Conservation (phyloP, 2,797 vertebrate genomes). For the Darevskia mixta region DNA sequence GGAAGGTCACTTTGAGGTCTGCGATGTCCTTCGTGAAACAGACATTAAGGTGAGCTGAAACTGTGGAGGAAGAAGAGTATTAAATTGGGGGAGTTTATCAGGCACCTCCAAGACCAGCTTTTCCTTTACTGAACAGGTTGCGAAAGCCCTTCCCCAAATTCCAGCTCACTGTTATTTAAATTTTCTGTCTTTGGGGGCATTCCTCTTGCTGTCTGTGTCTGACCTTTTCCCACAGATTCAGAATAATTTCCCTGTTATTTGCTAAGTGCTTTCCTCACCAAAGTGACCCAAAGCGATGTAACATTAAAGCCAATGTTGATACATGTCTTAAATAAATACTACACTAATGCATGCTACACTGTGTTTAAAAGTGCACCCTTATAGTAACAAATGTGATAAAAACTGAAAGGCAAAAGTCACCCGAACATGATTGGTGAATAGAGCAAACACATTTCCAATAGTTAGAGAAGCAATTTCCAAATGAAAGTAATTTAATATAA, state of each 20-base stretch:
- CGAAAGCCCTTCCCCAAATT: neutral
- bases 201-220: neutral
- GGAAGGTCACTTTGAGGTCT: conserved; percentile 75
- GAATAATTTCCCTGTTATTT: neutral
- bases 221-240: neutral
- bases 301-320: no score
- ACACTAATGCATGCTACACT: no score
- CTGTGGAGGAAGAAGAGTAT: no score
- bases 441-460: no score
- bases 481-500: no score
- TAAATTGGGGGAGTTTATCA: neutral
- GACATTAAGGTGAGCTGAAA: conserved; percentile 79
- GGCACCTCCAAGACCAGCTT: neutral
- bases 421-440: neutral
- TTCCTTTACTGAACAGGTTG: neutral
- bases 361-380: no score
- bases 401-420: neutral
- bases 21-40: conserved; percentile 83
- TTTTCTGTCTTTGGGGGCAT: neutral
- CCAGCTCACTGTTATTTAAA: neutral
- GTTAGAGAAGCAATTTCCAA: no score
- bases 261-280: no score
- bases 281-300: no score
- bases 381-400: neutral
- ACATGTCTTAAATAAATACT: no score